Conservation (phyloP, 35 echinoderm and acorn worm species). For the Hemicentrotus pulcherrimus region DNA sequence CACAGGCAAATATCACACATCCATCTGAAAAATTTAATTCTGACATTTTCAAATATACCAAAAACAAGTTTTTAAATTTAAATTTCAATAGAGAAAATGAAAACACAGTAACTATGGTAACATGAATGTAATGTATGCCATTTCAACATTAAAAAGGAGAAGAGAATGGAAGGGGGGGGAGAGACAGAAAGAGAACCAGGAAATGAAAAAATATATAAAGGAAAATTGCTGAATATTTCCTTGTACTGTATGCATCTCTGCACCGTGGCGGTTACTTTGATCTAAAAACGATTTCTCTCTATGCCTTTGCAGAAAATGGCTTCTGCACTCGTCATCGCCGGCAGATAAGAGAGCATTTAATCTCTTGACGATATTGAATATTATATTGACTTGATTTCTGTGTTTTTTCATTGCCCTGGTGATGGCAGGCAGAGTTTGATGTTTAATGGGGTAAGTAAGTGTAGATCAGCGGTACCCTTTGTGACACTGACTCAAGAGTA, state of each 20-base stretch:
- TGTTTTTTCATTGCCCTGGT: neutral
- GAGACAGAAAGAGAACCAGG: neutral
- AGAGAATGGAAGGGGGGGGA: neutral
- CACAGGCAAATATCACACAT: too few relatives aligned
- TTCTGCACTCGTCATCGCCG: neutral
- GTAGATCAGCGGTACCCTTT: conserved; percentile 28
- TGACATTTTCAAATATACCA: too few relatives aligned
- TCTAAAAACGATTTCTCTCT: neutral
- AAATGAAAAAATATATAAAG: neutral
- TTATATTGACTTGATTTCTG: conserved; percentile 21
- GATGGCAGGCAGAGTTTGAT: neutral
- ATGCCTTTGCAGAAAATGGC: conserved; percentile 33
- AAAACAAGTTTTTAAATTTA: too few relatives aligned
- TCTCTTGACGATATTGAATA: conserved; percentile 21
- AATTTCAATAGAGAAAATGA: too few relatives aligned
- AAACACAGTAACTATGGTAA: neutral
- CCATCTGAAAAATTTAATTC: too few relatives aligned
- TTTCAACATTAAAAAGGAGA: neutral
- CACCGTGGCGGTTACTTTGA: conserved; percentile 22
- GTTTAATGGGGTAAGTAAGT: conserved; percentile 30
- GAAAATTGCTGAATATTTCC: neutral
- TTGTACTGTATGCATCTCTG: neutral
- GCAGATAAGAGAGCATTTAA: conserved; percentile 34
- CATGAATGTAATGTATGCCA: neutral
- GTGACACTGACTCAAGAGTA: neutral